Percentiles rank a stretch among this genome's conserved stretches.
Conservation (phyloP, 2,888 invertebrate genomes). For the Parasteatoda lunata region DNA sequence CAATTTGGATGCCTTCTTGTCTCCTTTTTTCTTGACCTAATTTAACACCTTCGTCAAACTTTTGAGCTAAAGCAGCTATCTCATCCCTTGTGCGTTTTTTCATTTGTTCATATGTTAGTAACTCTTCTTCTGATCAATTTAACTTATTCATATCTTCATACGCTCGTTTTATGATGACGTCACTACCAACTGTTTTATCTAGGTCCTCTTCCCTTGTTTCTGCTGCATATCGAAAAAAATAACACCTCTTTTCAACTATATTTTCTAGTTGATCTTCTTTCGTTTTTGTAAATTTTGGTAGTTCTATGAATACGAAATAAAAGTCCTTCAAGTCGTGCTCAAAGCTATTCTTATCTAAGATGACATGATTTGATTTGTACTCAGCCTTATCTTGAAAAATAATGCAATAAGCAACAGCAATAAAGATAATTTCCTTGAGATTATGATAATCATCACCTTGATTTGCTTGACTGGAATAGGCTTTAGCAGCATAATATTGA, state of each 20-base stretch:
- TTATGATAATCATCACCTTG: background rate
- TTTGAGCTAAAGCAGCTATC: background rate
- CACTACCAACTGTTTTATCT: background rate
- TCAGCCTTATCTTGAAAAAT: slow-evolving; percentile 6
- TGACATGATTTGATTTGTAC: slow-evolving; percentile 12
- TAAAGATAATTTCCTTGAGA: slow-evolving; percentile 8
- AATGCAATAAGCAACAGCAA: background rate
- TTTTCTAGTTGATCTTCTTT: background rate
- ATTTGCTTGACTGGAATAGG: slow-evolving; percentile 3
- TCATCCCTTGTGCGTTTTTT: background rate
- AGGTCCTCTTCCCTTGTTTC: background rate
- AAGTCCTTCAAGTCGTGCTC: slow-evolving; percentile 9
- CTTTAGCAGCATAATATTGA: slow-evolving; percentile 18
- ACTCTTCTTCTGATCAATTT: slow-evolving; percentile 5
- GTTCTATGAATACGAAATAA: background rate
- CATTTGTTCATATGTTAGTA: slow-evolving; percentile 1
- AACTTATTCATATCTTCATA: background rate
- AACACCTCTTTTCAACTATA: slow-evolving; percentile 6
- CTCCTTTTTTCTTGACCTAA: too few relatives aligned
- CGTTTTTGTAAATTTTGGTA: slow-evolving; percentile 9
- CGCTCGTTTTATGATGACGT: background rate
- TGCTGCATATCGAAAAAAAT: background rate
- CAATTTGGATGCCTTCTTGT: background rate
- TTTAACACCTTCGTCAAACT: too few relatives aligned
- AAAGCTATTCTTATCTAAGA: slow-evolving; percentile 1